Base-by-base conservation (phyloP, 2,113 vertebrate genomes). In the Eurystomus gularis region DNA sequence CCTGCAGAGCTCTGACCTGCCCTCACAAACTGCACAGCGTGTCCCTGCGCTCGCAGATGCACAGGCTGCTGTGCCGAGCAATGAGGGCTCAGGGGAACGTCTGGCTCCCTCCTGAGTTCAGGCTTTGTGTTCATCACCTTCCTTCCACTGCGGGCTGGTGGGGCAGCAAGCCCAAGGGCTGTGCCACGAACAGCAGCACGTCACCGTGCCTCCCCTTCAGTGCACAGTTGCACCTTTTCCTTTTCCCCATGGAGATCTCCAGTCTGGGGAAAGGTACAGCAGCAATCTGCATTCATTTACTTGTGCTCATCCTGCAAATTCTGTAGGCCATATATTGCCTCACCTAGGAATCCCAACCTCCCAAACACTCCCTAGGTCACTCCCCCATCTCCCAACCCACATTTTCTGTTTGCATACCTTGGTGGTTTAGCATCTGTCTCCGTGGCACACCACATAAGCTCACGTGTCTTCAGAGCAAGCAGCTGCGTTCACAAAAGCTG, bases 121-220 rank as follows among this genome's bases (percentile, higher is more conserved):
- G 5, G 13, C 10, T 89, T 44, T 9, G 1, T 7, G 7, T 23
- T 76, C 52, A 64, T 7, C 28, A 19, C 24, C 44, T 86, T 57
- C 20, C 49, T 80, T 65, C 33, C 28, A 15, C 2, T 3, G 42
- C 35, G 0, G 33, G 24, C 35, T 71, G 72, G 26, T 19, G 44
- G 33, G 4, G 6, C 2, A 3, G 35, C 35, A 81, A n/a, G 51
- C 23, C 40, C 42, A 33, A 49, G 21, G 84, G 7, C 54, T 4
- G 0, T 26, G 17, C 19, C 2, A 2, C 1, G 1, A 60, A 7
- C 4, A 8, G 42, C 3, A 1, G 15, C 24, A 35, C 0, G 0
- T 29, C 35, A 11, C 54, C 0, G 0, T 54, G 25, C 24, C 64
- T 5, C 4, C 25, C 37, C 72, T 11, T 33, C 40, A 1, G 1